Evolutionary conservation across 2,113 vertebrate species (phyloP).

Genomic region (Chaenogobius annularis): DNA sequence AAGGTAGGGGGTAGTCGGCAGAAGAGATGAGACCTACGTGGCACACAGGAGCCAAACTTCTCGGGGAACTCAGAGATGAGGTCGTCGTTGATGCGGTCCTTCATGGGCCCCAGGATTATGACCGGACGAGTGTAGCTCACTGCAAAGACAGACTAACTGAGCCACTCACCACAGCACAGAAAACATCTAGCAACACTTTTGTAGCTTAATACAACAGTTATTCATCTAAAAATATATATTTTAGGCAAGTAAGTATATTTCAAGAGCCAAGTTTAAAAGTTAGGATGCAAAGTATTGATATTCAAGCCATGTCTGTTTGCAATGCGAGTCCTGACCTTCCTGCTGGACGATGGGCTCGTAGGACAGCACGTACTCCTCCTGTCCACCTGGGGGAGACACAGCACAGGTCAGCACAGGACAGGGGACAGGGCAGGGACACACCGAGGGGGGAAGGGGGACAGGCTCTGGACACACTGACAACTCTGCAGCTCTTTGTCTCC

Average conservation of each 20-base stretch:
- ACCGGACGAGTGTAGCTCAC: slow-evolving; percentile 94
- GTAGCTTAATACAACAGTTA: no score
- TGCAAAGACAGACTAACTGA: slow-evolving; percentile 43
- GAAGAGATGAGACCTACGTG: slow-evolving; percentile 82
- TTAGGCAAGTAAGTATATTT: no score
- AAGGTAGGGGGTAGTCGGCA: neutral
- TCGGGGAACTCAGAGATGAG: slow-evolving; percentile 98
- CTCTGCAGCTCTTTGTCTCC: neutral
- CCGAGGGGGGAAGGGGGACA: neutral
- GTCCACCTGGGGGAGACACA: slow-evolving; percentile 82
- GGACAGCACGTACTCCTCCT: slow-evolving; percentile 94
- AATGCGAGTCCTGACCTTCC: slow-evolving; percentile 83
- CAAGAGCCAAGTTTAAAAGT: no score
- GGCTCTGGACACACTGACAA: neutral
- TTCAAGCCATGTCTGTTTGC: no score
- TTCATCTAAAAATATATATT: no score
- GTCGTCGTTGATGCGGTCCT: slow-evolving; percentile 96
- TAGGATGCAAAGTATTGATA: no score
- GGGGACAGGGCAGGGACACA: neutral
- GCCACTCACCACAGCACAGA: neutral
- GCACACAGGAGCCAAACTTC: slow-evolving; percentile 97
- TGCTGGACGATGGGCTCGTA: slow-evolving; percentile 95
- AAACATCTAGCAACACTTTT: neutral
- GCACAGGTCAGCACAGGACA: neutral
- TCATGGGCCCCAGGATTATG: slow-evolving; percentile 97